phyloP scores from a whole-genome alignment of 2,888 invertebrate genomes.

The Maniola hyperantus region DNA sequence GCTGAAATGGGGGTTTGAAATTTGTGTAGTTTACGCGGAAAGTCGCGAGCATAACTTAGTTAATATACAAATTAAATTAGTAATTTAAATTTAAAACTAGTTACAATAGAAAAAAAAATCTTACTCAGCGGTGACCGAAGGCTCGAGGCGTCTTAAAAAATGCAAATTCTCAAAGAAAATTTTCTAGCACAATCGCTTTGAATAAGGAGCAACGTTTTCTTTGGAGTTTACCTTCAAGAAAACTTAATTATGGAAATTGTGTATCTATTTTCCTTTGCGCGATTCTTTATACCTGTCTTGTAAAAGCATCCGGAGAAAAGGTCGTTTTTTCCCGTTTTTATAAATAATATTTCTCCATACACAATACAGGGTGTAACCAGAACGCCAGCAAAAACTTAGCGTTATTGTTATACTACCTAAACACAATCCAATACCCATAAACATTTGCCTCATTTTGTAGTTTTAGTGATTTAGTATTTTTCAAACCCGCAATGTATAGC shows the following conservation, averaged over 20 bases:
- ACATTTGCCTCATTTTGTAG: too few relatives aligned
- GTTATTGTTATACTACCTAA: too few relatives aligned
- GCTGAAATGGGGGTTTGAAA: too few relatives aligned
- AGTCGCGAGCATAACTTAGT: too few relatives aligned
- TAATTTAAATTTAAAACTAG: constrained; percentile 6
- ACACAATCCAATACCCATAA: too few relatives aligned
- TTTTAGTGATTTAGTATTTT: too few relatives aligned
- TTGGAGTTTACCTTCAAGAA: constrained; percentile 43
- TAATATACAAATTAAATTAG: too few relatives aligned
- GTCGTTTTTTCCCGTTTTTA: not conserved
- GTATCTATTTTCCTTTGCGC: constrained; percentile 30
- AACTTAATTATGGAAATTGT: constrained; percentile 46
- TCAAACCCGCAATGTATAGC: too few relatives aligned
- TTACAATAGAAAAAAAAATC: not conserved
- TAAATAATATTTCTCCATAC: constrained; percentile 5
- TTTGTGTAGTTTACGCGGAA: too few relatives aligned
- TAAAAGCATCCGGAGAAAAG: constrained; percentile 3
- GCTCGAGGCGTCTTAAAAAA: constrained; percentile 28
- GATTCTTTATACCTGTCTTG: constrained; percentile 31
- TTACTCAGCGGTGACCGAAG: constrained; percentile 4
- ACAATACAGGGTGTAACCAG: too few relatives aligned
- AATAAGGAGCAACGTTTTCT: constrained; percentile 40
- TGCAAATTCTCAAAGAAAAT: constrained; percentile 42
- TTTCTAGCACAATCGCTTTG: constrained; percentile 41
- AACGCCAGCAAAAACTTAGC: too few relatives aligned